Conservation (phyloP, 2,113 vertebrate genomes). For the Muntiacus muntjak region DNA sequence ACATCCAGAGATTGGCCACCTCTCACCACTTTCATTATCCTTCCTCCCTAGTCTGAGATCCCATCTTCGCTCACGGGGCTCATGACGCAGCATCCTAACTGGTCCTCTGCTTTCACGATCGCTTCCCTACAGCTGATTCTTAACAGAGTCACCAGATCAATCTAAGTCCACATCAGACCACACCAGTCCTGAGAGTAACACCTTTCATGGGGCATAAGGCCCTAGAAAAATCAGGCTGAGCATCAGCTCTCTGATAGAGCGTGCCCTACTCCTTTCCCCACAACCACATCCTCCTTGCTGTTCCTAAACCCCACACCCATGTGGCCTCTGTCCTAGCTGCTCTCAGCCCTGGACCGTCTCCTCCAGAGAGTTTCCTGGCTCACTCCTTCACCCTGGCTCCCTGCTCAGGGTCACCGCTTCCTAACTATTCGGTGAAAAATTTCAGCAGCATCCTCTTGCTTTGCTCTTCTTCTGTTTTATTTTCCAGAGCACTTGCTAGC, state of each 20-base stretch:
- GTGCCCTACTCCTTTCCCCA: too few relatives aligned
- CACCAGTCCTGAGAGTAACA: neutral
- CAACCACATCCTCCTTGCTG: neutral
- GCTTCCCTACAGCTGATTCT: neutral
- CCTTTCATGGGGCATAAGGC: neutral
- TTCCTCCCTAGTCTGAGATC: accelerated
- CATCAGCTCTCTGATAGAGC: too few relatives aligned
- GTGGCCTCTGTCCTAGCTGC: too few relatives aligned
- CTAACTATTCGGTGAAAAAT: neutral
- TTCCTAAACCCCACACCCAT: neutral
- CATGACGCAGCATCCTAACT: neutral
- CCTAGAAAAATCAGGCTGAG: neutral
- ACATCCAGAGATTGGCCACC: neutral
- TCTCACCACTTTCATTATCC: neutral
- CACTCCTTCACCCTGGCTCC: neutral
- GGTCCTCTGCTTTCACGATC: neutral
- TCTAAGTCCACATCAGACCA: accelerated
- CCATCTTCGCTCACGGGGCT: neutral
- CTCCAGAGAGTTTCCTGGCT: accelerated
- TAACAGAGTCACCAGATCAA: neutral
- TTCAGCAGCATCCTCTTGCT: neutral
- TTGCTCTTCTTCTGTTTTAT: neutral
- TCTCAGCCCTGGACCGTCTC: neutral
- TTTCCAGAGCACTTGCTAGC: neutral
- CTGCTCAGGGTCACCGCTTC: neutral